Conservation (phyloP, 2,888 invertebrate genomes). For the Mythimna impura region DNA sequence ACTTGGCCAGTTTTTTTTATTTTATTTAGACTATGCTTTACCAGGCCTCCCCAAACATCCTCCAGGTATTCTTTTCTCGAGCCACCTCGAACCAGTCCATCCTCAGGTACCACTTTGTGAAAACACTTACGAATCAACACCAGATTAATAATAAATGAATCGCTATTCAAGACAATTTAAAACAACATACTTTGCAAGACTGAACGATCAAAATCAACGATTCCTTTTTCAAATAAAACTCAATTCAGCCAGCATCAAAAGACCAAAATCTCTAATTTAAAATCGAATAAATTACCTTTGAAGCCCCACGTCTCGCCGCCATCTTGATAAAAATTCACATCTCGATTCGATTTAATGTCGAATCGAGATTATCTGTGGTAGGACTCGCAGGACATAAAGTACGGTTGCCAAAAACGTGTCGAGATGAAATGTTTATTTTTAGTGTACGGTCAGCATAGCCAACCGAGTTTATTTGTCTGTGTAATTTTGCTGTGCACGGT, state of each 20-base stretch:
- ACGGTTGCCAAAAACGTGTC: slow-evolving; percentile 62
- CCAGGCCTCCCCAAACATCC: too few relatives aligned
- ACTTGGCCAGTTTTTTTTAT: too few relatives aligned
- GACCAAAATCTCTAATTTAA: slow-evolving; percentile 36
- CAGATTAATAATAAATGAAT: background rate
- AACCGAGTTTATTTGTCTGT: slow-evolving; percentile 50
- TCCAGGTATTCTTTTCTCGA: too few relatives aligned
- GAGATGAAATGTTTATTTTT: slow-evolving; percentile 63
- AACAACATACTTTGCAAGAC: background rate
- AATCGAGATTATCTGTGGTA: slow-evolving; percentile 53
- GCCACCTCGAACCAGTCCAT: too few relatives aligned
- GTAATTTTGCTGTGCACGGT: slow-evolving; percentile 23
- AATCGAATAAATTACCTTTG: slow-evolving; percentile 49
- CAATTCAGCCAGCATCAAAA: slow-evolving; percentile 9
- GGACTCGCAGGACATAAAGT: slow-evolving; percentile 49
- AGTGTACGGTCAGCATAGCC: slow-evolving; percentile 48
- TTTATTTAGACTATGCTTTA: too few relatives aligned
- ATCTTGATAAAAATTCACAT: slow-evolving; percentile 50
- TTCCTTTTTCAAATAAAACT: slow-evolving; percentile 31
- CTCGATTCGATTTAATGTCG: slow-evolving; percentile 46
- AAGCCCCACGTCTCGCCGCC: slow-evolving; percentile 32
- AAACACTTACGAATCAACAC: too few relatives aligned
- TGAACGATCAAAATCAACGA: slow-evolving; percentile 1
- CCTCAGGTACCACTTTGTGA: too few relatives aligned
- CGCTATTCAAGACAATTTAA: background rate